Evolutionary conservation across 2,113 vertebrate species (phyloP).

Genomic region (Cromileptes altivelis): DNA sequence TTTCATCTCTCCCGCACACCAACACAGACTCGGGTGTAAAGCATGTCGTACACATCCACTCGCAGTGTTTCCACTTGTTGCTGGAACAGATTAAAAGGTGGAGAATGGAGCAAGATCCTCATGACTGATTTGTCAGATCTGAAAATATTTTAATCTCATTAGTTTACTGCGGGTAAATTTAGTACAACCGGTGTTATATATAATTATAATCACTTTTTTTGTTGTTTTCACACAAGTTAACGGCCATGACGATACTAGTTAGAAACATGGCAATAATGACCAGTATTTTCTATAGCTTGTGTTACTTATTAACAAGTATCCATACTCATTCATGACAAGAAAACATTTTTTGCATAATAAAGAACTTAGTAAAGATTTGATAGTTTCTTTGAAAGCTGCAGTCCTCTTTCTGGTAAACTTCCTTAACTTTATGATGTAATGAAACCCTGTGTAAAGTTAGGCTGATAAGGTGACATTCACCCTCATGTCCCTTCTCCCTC

Average conservation of each 20-base stretch:
- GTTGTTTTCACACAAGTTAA: conserved; percentile 52
- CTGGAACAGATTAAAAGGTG: conserved; percentile 29
- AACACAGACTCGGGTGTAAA: conserved; percentile 6
- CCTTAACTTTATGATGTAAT: conserved; percentile 8
- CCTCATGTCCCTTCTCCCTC: conserved; percentile 27
- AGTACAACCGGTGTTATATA: conserved; percentile 36
- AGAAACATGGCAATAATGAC: conserved; percentile 41
- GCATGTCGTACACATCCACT: conserved; percentile 26
- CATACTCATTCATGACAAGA: conserved; percentile 53
- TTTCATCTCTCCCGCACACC: conserved; percentile 48
- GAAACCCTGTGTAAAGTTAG: conserved; percentile 74
- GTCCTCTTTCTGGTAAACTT: conserved; percentile 26
- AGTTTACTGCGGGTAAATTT: conserved; percentile 41
- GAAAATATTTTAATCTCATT: conserved; percentile 32
- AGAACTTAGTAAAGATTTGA: conserved; percentile 55
- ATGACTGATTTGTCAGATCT: conserved; percentile 49
- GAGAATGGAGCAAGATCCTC: conserved; percentile 26
- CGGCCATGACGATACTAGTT: conserved; percentile 47
- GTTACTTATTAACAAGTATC: conserved; percentile 42
- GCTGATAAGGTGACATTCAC: conserved; percentile 57
- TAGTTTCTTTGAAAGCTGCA: conserved; percentile 35
- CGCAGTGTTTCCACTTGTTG: conserved; percentile 24
- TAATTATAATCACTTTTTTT: conserved; percentile 4
- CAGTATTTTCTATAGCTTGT: conserved; percentile 4
- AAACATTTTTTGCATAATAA: conserved; percentile 79